Conservation (phyloP, 2,888 invertebrate genomes). For the Drosophila subsilvestris region DNA sequence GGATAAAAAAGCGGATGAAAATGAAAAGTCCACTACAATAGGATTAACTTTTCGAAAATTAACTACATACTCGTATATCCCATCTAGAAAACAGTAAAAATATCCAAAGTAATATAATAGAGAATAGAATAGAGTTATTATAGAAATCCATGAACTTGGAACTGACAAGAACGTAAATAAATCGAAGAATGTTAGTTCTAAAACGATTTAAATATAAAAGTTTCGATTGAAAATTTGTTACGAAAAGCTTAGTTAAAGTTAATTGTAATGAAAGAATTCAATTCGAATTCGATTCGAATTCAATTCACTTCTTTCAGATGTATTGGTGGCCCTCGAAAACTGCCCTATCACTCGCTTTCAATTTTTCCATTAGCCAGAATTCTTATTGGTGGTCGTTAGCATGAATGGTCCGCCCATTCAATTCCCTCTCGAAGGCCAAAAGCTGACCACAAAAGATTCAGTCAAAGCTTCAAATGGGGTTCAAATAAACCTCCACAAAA, state of each 20-base stretch:
- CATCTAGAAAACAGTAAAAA: not conserved
- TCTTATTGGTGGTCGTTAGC: conserved; percentile 14
- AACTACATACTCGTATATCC: not conserved
- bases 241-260: too few relatives aligned
- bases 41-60: not conserved
- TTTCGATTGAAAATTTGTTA: too few relatives aligned
- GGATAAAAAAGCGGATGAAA: not conserved
- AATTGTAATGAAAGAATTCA: too few relatives aligned
- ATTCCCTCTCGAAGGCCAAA: conserved; percentile 18
- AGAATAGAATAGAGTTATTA: too few relatives aligned
- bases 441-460: conserved; percentile 27
- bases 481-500: conserved; percentile 7
- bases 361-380: conserved; percentile 1
- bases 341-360: not conserved
- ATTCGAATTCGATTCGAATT: too few relatives aligned
- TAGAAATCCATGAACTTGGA: too few relatives aligned
- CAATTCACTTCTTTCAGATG: not conserved
- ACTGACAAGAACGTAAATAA: too few relatives aligned
- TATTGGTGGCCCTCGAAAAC: not conserved
- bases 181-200: too few relatives aligned
- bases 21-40: too few relatives aligned
- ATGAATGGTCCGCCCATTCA: conserved; percentile 5
- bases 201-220: too few relatives aligned
- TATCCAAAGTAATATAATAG: not conserved
- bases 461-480: conserved; percentile 8